Percentiles rank a stretch among this genome's conserved stretches.
Evolutionary conservation across 2,113 vertebrate genomes (phyloP).

Genomic region (Microcebus griseorufus): DNA sequence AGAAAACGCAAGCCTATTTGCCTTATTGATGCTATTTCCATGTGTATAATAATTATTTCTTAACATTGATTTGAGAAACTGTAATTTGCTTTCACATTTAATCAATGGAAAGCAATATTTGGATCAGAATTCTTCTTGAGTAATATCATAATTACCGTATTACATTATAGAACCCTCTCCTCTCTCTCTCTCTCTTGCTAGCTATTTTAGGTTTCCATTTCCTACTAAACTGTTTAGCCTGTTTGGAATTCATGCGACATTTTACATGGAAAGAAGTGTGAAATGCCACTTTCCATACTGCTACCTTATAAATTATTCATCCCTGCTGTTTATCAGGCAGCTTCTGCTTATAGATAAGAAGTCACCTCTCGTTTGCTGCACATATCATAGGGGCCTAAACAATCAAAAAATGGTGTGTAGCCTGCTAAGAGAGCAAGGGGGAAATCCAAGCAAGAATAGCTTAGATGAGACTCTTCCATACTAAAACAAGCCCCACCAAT

Average conservation of each 20-base stretch:
- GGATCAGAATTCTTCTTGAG: constrained; percentile 60
- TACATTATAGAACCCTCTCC: not conserved
- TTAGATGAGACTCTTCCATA: constrained; percentile 49
- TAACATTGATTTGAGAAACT: constrained; percentile 69
- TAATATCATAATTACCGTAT: constrained; percentile 59
- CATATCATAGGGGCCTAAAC: constrained; percentile 76
- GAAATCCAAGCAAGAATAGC: constrained; percentile 3
- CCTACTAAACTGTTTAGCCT: constrained; percentile 75
- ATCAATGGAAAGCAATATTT: constrained; percentile 71
- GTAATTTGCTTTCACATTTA: constrained; percentile 81
- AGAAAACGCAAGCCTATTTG: constrained; percentile 58
- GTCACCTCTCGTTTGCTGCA: constrained; percentile 77
- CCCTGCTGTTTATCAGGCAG: constrained; percentile 81
- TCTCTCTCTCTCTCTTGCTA: constrained; percentile 55
- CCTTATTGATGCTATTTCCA: constrained; percentile 49
- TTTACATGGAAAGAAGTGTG: constrained; percentile 82
- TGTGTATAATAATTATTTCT: constrained; percentile 66
- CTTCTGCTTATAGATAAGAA: constrained; percentile 85
- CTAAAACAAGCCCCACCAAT: constrained; percentile 20
- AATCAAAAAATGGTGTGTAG: constrained; percentile 77
- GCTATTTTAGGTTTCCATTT: constrained; percentile 71
- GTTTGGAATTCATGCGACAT: constrained; percentile 85
- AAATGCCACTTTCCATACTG: constrained; percentile 82
- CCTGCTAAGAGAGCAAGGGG: constrained; percentile 44
- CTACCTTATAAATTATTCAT: constrained; percentile 86